Conservation (phyloP, 2,888 invertebrate species). For the Boloria selene region DNA sequence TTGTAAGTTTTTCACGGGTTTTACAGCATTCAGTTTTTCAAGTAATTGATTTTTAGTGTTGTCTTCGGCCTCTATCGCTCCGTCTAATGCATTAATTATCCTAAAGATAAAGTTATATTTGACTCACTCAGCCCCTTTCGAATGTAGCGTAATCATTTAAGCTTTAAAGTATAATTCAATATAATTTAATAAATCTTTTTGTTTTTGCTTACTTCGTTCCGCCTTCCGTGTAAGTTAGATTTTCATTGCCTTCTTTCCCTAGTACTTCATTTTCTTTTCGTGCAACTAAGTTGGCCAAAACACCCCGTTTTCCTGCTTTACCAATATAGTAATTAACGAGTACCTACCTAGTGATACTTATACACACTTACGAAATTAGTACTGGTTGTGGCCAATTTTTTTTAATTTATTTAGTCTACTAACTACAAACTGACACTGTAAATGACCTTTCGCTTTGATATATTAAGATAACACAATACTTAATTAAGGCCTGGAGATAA, state of each 20-base stretch:
- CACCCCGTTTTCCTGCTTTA: constrained; percentile 53
- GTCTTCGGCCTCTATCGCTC: constrained; percentile 47
- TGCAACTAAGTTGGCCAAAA: constrained; percentile 60
- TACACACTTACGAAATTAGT: not conserved
- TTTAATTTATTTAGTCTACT: too few relatives aligned
- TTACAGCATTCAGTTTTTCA: constrained; percentile 48
- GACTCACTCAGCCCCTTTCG: too few relatives aligned
- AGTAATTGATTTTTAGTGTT: constrained; percentile 46
- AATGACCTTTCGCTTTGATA: too few relatives aligned
- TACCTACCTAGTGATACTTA: not conserved
- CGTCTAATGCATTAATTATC: constrained; percentile 53
- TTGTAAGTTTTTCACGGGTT: constrained; percentile 57
- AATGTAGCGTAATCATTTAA: not conserved
- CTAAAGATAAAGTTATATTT: constrained; percentile 40
- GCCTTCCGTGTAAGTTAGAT: constrained; percentile 57
- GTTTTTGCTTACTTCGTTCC: constrained; percentile 56
- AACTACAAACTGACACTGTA: too few relatives aligned
- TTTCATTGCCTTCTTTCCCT: constrained; percentile 54
- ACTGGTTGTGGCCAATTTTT: too few relatives aligned
- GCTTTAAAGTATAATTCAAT: too few relatives aligned
- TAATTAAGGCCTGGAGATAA: too few relatives aligned
- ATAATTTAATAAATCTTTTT: not conserved
- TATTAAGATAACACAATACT: too few relatives aligned
- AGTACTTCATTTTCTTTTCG: constrained; percentile 52
- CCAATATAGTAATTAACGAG: constrained; percentile 41